Conservation (phyloP, 2,797 vertebrate species). For the Microchirus variegatus region DNA sequence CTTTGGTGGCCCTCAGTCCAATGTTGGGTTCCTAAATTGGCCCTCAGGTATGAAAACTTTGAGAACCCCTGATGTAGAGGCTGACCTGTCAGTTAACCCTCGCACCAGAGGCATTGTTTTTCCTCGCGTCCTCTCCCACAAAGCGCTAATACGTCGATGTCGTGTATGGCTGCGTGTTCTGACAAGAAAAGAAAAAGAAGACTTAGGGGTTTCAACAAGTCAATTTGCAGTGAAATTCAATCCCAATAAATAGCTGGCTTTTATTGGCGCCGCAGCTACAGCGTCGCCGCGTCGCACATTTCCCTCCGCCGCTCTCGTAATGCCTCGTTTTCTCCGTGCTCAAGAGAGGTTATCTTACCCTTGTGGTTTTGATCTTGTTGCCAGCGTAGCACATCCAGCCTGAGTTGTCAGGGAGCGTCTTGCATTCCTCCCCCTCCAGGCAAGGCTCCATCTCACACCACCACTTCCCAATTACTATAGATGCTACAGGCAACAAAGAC, state of each 20-base stretch:
- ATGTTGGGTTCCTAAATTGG: too few relatives aligned
- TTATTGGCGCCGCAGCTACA: constrained; percentile 16
- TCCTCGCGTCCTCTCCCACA: constrained; percentile 27
- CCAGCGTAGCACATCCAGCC: constrained; percentile 99
- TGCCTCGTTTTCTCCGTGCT: constrained; percentile 42
- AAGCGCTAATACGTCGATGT: constrained; percentile 74
- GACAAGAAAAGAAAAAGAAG: constrained; percentile 38
- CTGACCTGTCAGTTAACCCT: constrained; percentile 68
- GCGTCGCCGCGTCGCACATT: constrained; percentile 11
- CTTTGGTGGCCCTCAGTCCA: too few relatives aligned
- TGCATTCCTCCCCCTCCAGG: constrained; percentile 99
- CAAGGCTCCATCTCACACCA: constrained; percentile 99
- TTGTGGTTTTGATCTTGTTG: constrained; percentile 99
- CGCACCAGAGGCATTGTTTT: constrained; percentile 39
- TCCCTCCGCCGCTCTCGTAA: constrained; percentile 25
- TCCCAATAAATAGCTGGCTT: constrained; percentile 12
- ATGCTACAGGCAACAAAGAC: constrained; percentile 74
- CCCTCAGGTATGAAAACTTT: too few relatives aligned
- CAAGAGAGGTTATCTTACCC: constrained; percentile 87
- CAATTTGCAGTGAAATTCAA: constrained; percentile 31
- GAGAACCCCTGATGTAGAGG: too few relatives aligned
- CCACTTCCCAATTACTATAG: constrained; percentile 97
- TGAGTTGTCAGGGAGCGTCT: constrained; percentile 98
- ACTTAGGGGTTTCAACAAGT: constrained; percentile 39
- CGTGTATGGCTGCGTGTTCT: constrained; percentile 86